Evolutionary conservation across 2,888 invertebrate species (phyloP), one percentile per base, ranked within the genome.

Genomic region (Drosophila borealis): DNA sequence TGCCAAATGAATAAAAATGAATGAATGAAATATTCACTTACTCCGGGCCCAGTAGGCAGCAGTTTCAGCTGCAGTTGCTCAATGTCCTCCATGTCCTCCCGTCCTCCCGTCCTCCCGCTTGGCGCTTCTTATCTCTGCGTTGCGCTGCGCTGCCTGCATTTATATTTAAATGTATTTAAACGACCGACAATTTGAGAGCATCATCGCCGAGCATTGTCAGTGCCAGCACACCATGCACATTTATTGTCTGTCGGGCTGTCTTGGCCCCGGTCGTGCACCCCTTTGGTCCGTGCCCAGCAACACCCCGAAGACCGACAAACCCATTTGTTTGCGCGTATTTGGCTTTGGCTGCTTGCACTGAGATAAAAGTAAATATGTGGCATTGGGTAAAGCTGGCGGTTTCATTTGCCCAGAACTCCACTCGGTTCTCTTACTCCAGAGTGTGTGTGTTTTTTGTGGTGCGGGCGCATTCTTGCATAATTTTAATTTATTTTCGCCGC

Each of bases 361-460:
- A 86, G 85, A 86, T 86, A 86, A 86, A 86, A 88, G 86, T 86
- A 86, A 86, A 88, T 86, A 86, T 86, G 86, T 86, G 86, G 86
- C 81, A 70, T 73, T 81, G 86, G 88, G 80, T 78, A 66, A 66
- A 70, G 71, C 78, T 67, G 51, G 70, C 62, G 81, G 81, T 81
- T 80, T 68, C 74, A 64, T 81, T 80, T 81, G 51, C 57, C 67
- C 66, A 62, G 66, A 54, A 50, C 50, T 71, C 42, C 29, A 33
- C 65, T 59, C 49, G 61, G 49, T 50, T 61, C 19, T 34, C 60
- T 61, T 51, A 53, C 56, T 45, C 44, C 50, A 25, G 21, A 0
- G 29, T 33, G 1, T 29, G 41, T 51, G 45, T 9, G 29, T 21
- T 45, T 45, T 45, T 44, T 78, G 65, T 63, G 68, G 55, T 42